Percentiles rank a stretch among this genome's conserved stretches.
These are phyloP conservation scores for Perodicticus potto DNA, from an alignment of 2,797 vertebrate genomes.

Conservation along the genomic window DNA sequence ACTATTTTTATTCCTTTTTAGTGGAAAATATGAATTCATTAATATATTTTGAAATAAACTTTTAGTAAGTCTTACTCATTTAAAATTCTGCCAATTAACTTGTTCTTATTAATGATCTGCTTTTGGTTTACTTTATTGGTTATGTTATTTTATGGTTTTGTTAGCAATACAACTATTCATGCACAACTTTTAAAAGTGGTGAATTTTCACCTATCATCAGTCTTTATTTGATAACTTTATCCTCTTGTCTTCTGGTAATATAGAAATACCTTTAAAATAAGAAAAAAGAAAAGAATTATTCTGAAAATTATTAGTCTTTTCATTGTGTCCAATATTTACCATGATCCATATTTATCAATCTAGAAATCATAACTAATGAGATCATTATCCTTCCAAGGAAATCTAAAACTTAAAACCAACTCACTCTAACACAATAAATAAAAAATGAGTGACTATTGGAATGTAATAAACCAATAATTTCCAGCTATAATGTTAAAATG, in stretches of 20 bases:
- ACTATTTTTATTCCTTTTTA: neutral
- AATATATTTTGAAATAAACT: constrained; percentile 28
- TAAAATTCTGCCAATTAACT: neutral
- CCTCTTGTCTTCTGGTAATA: neutral
- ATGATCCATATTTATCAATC: neutral
- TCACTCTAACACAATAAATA: constrained; percentile 21
- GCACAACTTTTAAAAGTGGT: neutral
- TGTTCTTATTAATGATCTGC: neutral
- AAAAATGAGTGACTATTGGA: constrained; percentile 42
- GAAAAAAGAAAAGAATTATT: neutral
- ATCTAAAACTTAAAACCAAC: constrained; percentile 62
- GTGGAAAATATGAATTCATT: constrained; percentile 1
- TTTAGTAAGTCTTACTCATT: neutral
- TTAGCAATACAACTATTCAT: neutral
- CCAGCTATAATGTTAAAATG: constrained; percentile 42
- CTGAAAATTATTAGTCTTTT: neutral
- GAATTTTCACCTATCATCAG: neutral
- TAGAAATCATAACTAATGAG: neutral
- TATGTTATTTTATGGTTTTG: neutral
- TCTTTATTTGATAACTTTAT: neutral
- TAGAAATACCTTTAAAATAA: neutral
- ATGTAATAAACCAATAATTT: neutral
- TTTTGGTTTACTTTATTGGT: neutral
- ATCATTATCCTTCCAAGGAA: constrained; percentile 59
- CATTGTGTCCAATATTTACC: neutral